These are phyloP conservation scores for Acromyrmex echinatior DNA, from an alignment of 1,140 invertebrate genomes.

Conservation along the genomic window DNA sequence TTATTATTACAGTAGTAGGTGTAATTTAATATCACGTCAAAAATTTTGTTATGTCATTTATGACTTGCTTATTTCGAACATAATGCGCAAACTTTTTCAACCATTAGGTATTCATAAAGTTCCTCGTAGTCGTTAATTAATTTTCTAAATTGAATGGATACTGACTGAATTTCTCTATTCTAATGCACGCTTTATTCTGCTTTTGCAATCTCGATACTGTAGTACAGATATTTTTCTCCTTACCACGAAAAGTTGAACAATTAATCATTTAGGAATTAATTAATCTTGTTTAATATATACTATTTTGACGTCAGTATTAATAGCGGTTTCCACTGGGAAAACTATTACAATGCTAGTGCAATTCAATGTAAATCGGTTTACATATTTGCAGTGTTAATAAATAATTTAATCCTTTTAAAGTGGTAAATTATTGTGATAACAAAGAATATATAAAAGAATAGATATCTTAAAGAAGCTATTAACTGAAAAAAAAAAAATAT, in stretches of 20 bases:
- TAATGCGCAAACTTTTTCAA: neutral
- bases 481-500: too few species aligned
- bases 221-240: neutral
- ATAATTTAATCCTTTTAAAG: too few species aligned
- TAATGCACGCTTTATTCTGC: neutral
- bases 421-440: too few species aligned
- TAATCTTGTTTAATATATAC: neutral
- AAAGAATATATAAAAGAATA: too few species aligned
- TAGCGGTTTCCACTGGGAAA: too few species aligned
- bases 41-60: neutral
- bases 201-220: neutral
- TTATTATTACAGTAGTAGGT: neutral
- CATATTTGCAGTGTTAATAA: too few species aligned
- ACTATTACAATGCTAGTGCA: too few species aligned
- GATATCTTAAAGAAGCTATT: too few species aligned
- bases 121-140: neutral
- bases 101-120: constrained; percentile 3
- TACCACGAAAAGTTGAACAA: neutral
- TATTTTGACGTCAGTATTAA: neutral
- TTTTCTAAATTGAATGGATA: constrained; percentile 1
- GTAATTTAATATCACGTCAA: neutral
- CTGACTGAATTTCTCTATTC: neutral
- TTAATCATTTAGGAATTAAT: constrained; percentile 28
- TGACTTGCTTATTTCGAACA: constrained; percentile 9
- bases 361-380: too few species aligned